Evolutionary conservation across 2,797 vertebrate genomes (phyloP), one percentile per base, ranked within the genome.

Genomic region (Arrhamphus sclerolepis): DNA sequence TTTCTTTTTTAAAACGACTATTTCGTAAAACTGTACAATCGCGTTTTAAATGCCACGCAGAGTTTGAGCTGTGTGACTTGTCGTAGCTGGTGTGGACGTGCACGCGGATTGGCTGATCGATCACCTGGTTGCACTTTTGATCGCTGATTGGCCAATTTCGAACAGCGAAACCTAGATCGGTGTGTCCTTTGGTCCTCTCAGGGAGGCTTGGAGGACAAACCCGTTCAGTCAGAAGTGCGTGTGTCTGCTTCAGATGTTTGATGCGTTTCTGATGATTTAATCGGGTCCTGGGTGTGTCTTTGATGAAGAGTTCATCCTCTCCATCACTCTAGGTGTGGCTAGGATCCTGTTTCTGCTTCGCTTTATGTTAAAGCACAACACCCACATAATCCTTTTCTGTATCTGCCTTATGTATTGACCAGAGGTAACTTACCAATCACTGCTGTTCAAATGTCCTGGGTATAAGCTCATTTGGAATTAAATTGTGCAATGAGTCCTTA

Each of bases 171-270:
- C 29, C 16, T 29, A 40, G 9, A 3, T 28, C 20, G 28, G 22
- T 76, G 22, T 83, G 87, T 77, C 84, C 78, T 88, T 83, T 74
- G 57, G 24, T 26, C 24, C 24, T 26, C 6, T 26, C 24, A 39
- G n/a, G 6, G n/a, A 24, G 19, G 7, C 21, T 83, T 89, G 76
- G 86, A 89, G 86, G 89, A 5, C 83, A 85, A 84, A 79, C 4
- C 7, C 7, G 0, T 28, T 31, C 9, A 21, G 24, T 26, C 24
- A 26, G 24, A 3, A 6, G 24, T 6, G 24, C 24, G 6, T 6
- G 24, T 26, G 24, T 6, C 6, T 26, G 2, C 24, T 26, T 26
- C 24, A 26, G 6, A 6, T 26, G 24, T 6, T 26, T 26, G 2
- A 26, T 6, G 24, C 6, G 24, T 26, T 26, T 2, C 24, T n/a